Evolutionary conservation across 2,113 vertebrate species (phyloP).

Genomic region (Mionectes macconnelli): DNA sequence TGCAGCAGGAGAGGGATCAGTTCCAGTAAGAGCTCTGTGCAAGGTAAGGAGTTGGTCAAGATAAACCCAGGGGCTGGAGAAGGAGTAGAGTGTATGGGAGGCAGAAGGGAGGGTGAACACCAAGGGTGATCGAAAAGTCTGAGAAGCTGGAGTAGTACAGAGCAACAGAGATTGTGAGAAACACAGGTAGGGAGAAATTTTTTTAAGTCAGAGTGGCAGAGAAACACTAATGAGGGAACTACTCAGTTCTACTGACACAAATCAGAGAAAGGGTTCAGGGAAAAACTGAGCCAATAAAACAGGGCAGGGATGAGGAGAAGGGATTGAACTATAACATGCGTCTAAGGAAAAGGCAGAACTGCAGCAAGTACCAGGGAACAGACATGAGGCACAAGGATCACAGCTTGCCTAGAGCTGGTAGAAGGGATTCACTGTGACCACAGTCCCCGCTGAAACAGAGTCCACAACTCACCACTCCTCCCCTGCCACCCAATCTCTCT

Average conservation of each 20-base stretch:
- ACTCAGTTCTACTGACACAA: neutral
- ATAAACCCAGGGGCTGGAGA: neutral
- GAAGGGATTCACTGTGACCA: neutral
- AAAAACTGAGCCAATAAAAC: neutral
- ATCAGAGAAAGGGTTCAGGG: neutral
- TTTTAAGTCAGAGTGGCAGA: neutral
- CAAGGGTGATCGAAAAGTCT: neutral
- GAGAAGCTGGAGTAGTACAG: neutral
- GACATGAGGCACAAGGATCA: neutral
- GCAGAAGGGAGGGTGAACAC: neutral
- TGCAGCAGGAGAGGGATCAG: neutral
- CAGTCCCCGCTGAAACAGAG: neutral
- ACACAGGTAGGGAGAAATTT: neutral
- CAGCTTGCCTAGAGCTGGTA: neutral
- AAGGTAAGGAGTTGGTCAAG: neutral
- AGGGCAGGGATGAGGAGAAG: neutral
- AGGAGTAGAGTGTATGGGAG: neutral
- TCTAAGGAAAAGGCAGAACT: neutral
- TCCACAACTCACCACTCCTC: neutral
- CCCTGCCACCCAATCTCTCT: neutral
- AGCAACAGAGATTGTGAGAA: neutral
- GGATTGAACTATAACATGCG: neutral
- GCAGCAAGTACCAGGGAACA: neutral
- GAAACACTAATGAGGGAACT: neutral
- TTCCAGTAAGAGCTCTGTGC: neutral